These are phyloP conservation scores for Orchesella cincta DNA, from an alignment of 1,140 invertebrate species.

Conservation along the genomic window DNA sequence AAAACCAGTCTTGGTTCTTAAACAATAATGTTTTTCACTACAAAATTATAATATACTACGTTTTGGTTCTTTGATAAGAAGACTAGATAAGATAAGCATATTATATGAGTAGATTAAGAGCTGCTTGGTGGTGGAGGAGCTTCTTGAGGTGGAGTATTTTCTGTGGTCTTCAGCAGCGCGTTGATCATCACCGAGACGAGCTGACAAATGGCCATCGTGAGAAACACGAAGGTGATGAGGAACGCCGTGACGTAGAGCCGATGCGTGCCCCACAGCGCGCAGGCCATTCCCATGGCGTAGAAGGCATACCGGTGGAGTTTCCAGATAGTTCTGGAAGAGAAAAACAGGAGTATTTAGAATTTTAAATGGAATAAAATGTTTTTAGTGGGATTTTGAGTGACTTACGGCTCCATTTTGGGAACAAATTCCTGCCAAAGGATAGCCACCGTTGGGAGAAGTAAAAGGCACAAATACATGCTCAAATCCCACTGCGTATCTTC, in stretches of 20 bases:
- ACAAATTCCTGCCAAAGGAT: constrained; percentile 47
- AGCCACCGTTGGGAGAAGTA: constrained; percentile 41
- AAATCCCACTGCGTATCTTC: constrained; percentile 41
- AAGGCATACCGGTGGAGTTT: constrained; percentile 41
- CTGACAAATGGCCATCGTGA: constrained; percentile 39
- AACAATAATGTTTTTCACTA: no score
- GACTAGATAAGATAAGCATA: no score
- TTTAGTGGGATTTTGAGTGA: not conserved
- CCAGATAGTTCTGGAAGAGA: constrained; percentile 41
- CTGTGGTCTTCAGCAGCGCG: not conserved
- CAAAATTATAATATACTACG: no score
- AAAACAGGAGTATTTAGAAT: not conserved
- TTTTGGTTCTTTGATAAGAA: no score
- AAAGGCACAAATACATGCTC: constrained; percentile 43
- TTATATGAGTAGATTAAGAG: no score
- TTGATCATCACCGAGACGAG: constrained; percentile 27
- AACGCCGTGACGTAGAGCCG: constrained; percentile 45
- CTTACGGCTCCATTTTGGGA: constrained; percentile 44
- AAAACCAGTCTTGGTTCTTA: no score
- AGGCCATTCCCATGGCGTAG: constrained; percentile 36
- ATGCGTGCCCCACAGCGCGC: constrained; percentile 40
- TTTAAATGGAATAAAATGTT: not conserved
- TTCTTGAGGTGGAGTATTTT: no score
- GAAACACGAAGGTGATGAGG: constrained; percentile 37
- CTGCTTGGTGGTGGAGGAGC: no score